phyloP scores from a whole-genome alignment of 2,888 invertebrate genomes.

The Latheticus oryzae region DNA sequence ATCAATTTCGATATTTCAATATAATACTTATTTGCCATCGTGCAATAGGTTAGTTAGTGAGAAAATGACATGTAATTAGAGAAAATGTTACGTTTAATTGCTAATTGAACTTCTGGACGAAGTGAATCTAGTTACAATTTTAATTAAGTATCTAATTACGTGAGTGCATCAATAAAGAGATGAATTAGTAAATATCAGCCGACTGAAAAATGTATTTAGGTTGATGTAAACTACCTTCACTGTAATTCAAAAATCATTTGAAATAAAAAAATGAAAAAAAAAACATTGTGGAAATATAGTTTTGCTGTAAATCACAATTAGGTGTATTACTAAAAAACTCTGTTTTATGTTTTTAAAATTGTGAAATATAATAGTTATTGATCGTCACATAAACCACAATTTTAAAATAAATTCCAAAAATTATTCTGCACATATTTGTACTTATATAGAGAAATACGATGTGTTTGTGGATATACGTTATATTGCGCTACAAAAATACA shows the following conservation, averaged over 20 bases:
- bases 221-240: constrained; percentile 2
- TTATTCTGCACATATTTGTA: no score
- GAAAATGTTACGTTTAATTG: constrained; percentile 72
- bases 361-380: constrained; percentile 36
- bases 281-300: constrained; percentile 6
- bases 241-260: neutral
- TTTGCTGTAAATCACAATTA: constrained; percentile 22
- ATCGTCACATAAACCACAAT: constrained; percentile 35
- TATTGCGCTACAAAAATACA: no score
- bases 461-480: no score
- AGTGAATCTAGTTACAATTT: constrained; percentile 69
- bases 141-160: constrained; percentile 72
- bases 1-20: no score
- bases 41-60: constrained; percentile 65
- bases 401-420: constrained; percentile 40
- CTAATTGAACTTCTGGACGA: constrained; percentile 71
- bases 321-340: constrained; percentile 27
- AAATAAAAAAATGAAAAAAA: neutral
- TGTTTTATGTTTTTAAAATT: constrained; percentile 23
- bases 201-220: constrained; percentile 22
- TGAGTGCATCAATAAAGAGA: constrained; percentile 63
- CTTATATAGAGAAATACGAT: no score
- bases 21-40: constrained; percentile 49
- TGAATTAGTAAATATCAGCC: constrained; percentile 13
- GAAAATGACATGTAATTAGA: constrained; percentile 70